These are phyloP conservation scores for Plestiodon gilberti DNA, from an alignment of 2,113 vertebrate genomes.

Conservation along the genomic window DNA sequence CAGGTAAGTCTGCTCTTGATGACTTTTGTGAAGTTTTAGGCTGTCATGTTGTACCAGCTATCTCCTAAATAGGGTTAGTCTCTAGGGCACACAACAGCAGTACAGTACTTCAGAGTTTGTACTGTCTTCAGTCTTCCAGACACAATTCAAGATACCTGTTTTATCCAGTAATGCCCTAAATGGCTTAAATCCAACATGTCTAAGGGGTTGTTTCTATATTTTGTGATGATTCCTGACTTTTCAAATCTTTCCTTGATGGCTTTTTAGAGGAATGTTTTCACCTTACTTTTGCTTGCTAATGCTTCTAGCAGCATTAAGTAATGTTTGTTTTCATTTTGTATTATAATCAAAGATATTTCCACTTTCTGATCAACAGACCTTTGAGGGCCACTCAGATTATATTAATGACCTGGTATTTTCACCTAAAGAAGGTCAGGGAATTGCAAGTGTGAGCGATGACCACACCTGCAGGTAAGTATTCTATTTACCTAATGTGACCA, in stretches of 20 bases:
- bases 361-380: slow-evolving; percentile 76
- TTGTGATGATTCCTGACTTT: background rate
- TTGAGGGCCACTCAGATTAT: slow-evolving; percentile 92
- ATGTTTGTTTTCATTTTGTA: background rate
- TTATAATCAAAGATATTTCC: slow-evolving; percentile 31
- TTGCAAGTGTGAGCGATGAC: slow-evolving; percentile 96
- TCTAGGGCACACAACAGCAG: background rate
- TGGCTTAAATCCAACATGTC: background rate
- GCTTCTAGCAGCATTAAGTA: background rate
- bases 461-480: slow-evolving; percentile 94
- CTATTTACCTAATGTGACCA: background rate
- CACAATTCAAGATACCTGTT: background rate
- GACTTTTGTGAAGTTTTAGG: background rate
- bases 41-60: too few relatives aligned
- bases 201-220: background rate
- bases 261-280: background rate
- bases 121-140: background rate
- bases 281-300: background rate
- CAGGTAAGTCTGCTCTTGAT: background rate
- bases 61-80: background rate
- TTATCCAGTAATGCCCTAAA: background rate
- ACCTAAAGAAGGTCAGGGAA: slow-evolving; percentile 89
- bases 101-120: background rate
- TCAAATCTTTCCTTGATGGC: background rate
- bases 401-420: slow-evolving; percentile 95